Conservation (phyloP, 2,113 vertebrate genomes). For the Caranx ignobilis region DNA sequence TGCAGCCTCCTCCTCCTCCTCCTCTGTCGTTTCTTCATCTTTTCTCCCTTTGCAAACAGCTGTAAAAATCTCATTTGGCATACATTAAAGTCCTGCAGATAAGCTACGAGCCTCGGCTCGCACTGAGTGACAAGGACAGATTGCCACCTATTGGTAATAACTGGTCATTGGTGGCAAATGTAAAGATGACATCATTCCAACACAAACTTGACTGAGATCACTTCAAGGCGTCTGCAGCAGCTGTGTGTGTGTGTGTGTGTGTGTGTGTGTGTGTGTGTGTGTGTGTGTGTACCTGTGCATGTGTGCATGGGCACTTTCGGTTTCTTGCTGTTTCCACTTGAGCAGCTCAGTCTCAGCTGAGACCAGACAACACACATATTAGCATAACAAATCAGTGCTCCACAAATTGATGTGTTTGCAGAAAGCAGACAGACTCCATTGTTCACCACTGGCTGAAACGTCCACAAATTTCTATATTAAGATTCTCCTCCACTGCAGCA, state of each 20-base stretch:
- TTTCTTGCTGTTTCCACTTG: conserved; percentile 25
- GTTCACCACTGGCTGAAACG: conserved; percentile 37
- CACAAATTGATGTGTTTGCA: conserved; percentile 52
- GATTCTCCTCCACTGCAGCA: conserved; percentile 20
- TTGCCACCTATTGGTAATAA: conserved; percentile 79
- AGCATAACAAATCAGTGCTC: conserved; percentile 52
- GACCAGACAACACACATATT: conserved; percentile 48
- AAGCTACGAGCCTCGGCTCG: conserved; percentile 5
- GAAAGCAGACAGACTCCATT: conserved; percentile 21
- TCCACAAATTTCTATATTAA: conserved; percentile 49
- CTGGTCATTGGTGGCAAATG: conserved; percentile 39
- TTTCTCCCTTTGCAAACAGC: conserved; percentile 10
- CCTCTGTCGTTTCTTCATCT: conserved; percentile 28
- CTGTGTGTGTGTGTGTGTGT: conserved; percentile 8
- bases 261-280: too few species aligned
- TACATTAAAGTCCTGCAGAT: conserved; percentile 57
- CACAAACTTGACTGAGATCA: not conserved
- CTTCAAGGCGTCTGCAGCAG: conserved; percentile 9
- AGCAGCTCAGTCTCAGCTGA: conserved; percentile 34
- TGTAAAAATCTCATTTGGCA: conserved; percentile 55
- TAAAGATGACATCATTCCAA: conserved; percentile 38
- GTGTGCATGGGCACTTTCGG: conserved; percentile 3
- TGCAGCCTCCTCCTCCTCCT: not conserved
- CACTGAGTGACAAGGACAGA: conserved; percentile 72
- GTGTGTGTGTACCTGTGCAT: not conserved